phyloP scores from a whole-genome alignment of 2,797 vertebrate genomes.

The Lerista edwardsae region DNA sequence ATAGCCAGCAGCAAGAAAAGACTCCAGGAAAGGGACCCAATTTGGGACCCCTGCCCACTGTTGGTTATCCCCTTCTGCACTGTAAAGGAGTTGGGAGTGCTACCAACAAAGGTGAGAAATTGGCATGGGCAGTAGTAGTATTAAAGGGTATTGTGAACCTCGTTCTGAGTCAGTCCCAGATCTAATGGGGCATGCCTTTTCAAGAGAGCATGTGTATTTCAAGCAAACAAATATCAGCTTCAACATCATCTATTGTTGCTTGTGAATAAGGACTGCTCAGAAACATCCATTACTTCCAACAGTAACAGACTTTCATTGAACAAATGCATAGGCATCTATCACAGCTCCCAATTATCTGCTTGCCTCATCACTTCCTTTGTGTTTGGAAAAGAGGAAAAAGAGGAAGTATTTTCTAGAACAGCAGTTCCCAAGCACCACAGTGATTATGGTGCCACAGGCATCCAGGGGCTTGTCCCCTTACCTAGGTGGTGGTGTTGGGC shows the following conservation, averaged over 20 bases:
- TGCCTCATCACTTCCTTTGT: not conserved
- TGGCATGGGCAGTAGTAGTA: not conserved
- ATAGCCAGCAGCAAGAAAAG: too few species aligned
- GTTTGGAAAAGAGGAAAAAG: not conserved
- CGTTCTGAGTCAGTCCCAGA: not conserved
- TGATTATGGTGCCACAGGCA: too few species aligned
- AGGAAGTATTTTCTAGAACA: too few species aligned
- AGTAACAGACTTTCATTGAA: not conserved
- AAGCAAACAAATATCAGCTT: not conserved
- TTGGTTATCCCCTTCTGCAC: not conserved
- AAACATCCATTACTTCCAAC: not conserved
- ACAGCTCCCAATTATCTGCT: too few species aligned
- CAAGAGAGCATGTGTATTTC: not conserved
- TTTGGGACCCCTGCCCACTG: too few species aligned
- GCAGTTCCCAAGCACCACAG: too few species aligned
- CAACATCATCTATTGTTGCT: not conserved
- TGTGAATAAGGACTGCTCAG: not conserved
- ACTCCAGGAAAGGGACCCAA: too few species aligned
- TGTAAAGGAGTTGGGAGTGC: not conserved
- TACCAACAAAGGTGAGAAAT: too few species aligned
- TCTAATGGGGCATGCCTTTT: not conserved
- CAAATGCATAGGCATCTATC: not conserved
- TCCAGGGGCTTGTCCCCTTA: too few species aligned
- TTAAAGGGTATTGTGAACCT: too few species aligned
- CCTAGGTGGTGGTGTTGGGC: too few species aligned